phyloP scores from a whole-genome alignment of 2,888 invertebrate genomes.

The Halictus quadricinctus region DNA sequence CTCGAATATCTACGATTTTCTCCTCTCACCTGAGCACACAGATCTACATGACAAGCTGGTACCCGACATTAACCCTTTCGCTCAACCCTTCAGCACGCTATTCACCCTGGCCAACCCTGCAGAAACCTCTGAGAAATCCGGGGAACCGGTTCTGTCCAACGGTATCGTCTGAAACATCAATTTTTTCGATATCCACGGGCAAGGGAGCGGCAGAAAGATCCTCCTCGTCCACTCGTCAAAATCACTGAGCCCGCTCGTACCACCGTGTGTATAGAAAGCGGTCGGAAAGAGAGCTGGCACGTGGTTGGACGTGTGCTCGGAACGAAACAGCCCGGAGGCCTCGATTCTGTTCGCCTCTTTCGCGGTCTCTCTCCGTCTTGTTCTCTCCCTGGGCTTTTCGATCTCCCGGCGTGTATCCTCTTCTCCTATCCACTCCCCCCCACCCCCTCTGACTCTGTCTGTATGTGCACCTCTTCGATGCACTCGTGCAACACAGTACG shows the following conservation, averaged over 20 bases:
- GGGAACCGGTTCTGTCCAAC: not conserved
- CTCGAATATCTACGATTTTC: not conserved
- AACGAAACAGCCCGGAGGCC: slow-evolving; percentile 52
- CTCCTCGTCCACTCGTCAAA: slow-evolving; percentile 79
- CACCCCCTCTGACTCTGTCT: slow-evolving; percentile 25
- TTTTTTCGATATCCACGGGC: not conserved
- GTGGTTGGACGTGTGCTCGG: slow-evolving; percentile 69
- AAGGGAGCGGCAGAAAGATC: slow-evolving; percentile 13
- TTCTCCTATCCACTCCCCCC: slow-evolving; percentile 25
- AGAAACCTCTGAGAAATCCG: not conserved
- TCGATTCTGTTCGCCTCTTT: slow-evolving; percentile 39
- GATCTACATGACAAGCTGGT: not conserved
- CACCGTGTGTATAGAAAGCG: slow-evolving; percentile 74
- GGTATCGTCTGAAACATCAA: not conserved
- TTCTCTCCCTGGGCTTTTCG: slow-evolving; percentile 38
- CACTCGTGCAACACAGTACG: slow-evolving; percentile 21
- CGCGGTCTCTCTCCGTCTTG: slow-evolving; percentile 12
- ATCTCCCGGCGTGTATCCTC: slow-evolving; percentile 26
- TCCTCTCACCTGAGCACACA: not conserved
- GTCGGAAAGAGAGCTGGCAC: slow-evolving; percentile 67
- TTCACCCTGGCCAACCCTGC: not conserved
- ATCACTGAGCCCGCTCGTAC: slow-evolving; percentile 75
- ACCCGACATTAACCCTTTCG: not conserved
- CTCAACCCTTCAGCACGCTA: no score
- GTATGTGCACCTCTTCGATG: slow-evolving; percentile 42